phyloP scores from a whole-genome alignment of 2,888 invertebrate genomes.

The Trachelus tabidus region DNA sequence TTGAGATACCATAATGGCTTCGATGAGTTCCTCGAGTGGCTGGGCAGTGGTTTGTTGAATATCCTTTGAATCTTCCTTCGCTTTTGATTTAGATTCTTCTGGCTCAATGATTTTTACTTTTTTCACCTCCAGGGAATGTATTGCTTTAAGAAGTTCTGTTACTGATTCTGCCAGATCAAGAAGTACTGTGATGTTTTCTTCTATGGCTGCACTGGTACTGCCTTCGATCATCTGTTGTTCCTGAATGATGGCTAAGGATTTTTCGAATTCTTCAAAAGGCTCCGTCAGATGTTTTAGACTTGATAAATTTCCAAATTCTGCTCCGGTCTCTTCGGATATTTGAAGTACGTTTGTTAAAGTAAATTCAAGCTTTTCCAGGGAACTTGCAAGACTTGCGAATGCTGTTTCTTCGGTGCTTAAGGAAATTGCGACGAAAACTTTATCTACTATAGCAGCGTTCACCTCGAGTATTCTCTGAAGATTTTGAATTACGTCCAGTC shows the following conservation, averaged over 20 bases:
- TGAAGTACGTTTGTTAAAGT: background rate
- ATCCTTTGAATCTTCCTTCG: constrained; percentile 35
- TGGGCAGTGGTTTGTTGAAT: constrained; percentile 47
- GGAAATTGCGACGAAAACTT: background rate
- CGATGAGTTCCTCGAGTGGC: constrained; percentile 48
- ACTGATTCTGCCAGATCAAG: constrained; percentile 11
- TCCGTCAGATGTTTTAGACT: constrained; percentile 30
- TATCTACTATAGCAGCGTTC: constrained; percentile 16
- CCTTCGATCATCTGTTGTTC: background rate
- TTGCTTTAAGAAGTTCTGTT: constrained; percentile 6
- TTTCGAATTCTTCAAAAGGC: constrained; percentile 54
- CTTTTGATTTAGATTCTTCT: constrained; percentile 5
- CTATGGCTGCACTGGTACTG: background rate
- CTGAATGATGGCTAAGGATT: constrained; percentile 52
- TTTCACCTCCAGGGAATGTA: constrained; percentile 4
- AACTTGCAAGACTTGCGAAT: constrained; percentile 20
- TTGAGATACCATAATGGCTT: constrained; percentile 34
- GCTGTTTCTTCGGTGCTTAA: background rate
- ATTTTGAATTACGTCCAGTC: constrained; percentile 32
- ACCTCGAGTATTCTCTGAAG: constrained; percentile 24
- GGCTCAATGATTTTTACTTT: constrained; percentile 14
- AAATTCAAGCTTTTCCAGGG: background rate
- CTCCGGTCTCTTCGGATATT: constrained; percentile 7
- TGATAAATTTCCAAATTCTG: constrained; percentile 15
- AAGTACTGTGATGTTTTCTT: constrained; percentile 18